Percentiles rank a stretch among this genome's conserved stretches.
These are phyloP conservation scores for Heterocephalus glaber DNA, from an alignment of 2,113 vertebrate genomes.

Conservation along the genomic window DNA sequence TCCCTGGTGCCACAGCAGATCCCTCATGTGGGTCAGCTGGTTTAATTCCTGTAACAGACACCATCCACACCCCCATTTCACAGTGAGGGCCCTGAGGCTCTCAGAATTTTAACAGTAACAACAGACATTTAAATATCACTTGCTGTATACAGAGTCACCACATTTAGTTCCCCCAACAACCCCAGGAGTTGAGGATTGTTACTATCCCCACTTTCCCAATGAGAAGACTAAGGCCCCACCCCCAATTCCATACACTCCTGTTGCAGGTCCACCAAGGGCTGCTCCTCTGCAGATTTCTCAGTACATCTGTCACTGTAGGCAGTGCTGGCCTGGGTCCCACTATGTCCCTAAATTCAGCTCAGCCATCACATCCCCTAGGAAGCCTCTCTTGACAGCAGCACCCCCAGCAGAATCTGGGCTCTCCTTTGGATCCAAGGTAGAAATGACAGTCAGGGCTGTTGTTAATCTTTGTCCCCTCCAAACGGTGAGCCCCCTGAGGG, in stretches of 20 bases:
- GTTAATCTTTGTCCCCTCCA: not conserved
- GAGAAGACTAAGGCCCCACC: not conserved
- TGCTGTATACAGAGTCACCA: not conserved
- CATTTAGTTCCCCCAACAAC: not conserved
- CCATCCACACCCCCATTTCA: not conserved
- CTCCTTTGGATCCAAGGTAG: not conserved
- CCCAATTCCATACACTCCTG: not conserved
- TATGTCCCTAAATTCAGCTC: not conserved
- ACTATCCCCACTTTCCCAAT: not conserved
- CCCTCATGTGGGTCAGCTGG: rapidly evolving
- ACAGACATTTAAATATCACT: not conserved
- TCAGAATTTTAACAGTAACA: not conserved
- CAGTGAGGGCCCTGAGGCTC: not conserved
- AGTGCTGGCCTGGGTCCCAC: not conserved
- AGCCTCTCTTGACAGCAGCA: not conserved
- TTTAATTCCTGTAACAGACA: not conserved
- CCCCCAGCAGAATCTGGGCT: not conserved
- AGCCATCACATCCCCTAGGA: not conserved
- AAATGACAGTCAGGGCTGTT: not conserved
- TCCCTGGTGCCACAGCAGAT: not conserved
- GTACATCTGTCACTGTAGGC: not conserved
- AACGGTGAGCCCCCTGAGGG: not conserved
- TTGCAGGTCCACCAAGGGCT: not conserved
- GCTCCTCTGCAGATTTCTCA: no score
- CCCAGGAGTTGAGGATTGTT: not conserved